phyloP scores from a whole-genome alignment of 2,888 invertebrate species.

The Rhamnusium bicolor region DNA sequence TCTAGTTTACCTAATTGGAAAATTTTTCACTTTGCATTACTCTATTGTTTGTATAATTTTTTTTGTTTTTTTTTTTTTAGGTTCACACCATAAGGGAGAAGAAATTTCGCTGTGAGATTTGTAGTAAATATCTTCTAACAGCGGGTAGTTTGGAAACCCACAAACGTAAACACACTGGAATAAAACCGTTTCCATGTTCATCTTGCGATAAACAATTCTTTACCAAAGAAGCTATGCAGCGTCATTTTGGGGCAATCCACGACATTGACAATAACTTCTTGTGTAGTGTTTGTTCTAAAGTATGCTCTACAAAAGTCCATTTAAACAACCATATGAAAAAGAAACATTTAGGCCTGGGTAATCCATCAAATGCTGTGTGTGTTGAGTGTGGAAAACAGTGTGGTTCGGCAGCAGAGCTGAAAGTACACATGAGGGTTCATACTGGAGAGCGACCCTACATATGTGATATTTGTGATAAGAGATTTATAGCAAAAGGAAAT shows the following conservation, averaged over 20 bases:
- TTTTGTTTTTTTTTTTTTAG: slow-evolving; percentile 41
- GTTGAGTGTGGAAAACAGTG: slow-evolving; percentile 55
- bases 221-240: slow-evolving; percentile 57
- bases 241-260: slow-evolving; percentile 56
- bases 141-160: slow-evolving; percentile 61
- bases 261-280: slow-evolving; percentile 55
- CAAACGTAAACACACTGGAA: slow-evolving; percentile 63
- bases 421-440: slow-evolving; percentile 55
- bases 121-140: slow-evolving; percentile 52
- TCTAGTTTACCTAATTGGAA: too few relatives aligned
- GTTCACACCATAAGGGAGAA: slow-evolving; percentile 54
- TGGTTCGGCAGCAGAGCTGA: slow-evolving; percentile 55
- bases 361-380: slow-evolving; percentile 53
- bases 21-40: too few relatives aligned
- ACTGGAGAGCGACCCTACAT: slow-evolving; percentile 56
- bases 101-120: slow-evolving; percentile 55
- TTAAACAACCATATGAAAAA: slow-evolving; percentile 57
- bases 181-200: slow-evolving; percentile 63
- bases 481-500: slow-evolving; percentile 57
- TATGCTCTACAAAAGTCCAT: slow-evolving; percentile 57
- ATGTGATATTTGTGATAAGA: slow-evolving; percentile 57
- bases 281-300: slow-evolving; percentile 56
- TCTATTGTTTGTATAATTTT: background rate
- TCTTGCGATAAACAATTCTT: slow-evolving; percentile 55
- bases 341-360: slow-evolving; percentile 53